These are phyloP conservation scores for Corythaixoides concolor DNA, from an alignment of 2,113 vertebrate species.

Conservation along the genomic window DNA sequence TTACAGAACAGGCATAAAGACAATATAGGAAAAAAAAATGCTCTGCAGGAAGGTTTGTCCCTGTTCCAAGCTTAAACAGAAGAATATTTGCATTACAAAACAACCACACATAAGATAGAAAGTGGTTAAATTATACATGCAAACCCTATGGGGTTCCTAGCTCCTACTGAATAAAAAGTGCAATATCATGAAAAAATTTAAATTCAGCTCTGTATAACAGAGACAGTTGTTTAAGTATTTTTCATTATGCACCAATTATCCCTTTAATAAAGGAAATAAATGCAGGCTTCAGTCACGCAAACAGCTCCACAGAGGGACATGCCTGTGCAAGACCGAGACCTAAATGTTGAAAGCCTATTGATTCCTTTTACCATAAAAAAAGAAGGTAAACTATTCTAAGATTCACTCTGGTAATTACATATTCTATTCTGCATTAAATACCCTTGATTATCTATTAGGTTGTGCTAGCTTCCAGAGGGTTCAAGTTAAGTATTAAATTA, in stretches of 20 bases:
- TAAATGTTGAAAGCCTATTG: neutral
- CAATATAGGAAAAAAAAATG: neutral
- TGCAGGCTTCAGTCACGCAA: neutral
- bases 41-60: neutral
- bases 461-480: neutral
- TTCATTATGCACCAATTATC: conserved; percentile 10
- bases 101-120: neutral
- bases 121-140: neutral
- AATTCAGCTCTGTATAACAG: neutral
- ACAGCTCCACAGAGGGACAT: neutral
- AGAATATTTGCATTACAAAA: neutral
- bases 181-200: neutral
- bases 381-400: neutral
- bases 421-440: neutral
- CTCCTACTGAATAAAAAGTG: neutral
- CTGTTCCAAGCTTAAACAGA: neutral
- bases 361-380: conserved; percentile 28
- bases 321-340: neutral
- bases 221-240: neutral
- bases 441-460: neutral
- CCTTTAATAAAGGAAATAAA: neutral
- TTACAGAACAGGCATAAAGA: neutral
- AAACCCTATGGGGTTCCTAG: neutral
- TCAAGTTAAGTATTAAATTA: neutral
- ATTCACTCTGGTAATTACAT: neutral